Percentiles rank a stretch among this genome's conserved stretches.
These are phyloP conservation scores for Nettapus auritus DNA, from an alignment of 2,113 vertebrate genomes.

Conservation along the genomic window DNA sequence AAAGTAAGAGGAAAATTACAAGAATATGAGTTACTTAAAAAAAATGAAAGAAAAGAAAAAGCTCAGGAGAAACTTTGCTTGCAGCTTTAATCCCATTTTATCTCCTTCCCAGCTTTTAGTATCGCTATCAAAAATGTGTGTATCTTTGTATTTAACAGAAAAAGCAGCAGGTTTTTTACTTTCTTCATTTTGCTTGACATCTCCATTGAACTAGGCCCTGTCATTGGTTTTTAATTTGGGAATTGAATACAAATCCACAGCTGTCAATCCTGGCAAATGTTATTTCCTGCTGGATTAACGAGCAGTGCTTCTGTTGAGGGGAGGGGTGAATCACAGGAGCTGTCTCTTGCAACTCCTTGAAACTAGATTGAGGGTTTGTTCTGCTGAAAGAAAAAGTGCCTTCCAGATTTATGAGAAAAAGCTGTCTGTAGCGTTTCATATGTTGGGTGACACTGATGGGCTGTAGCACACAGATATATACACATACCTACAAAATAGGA, in stretches of 20 bases:
- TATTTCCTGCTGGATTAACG: conserved; percentile 77
- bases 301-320: conserved; percentile 59
- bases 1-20: neutral
- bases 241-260: conserved; percentile 77
- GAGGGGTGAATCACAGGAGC: conserved; percentile 50
- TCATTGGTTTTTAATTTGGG: conserved; percentile 71
- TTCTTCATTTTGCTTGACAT: conserved; percentile 63
- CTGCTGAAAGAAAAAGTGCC: conserved; percentile 45
- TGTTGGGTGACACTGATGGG: neutral
- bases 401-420: conserved; percentile 33
- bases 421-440: neutral
- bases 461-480: neutral
- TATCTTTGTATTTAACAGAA: conserved; percentile 52
- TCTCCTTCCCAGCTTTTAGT: conserved; percentile 16
- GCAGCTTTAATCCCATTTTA: conserved; percentile 37
- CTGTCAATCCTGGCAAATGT: conserved; percentile 80
- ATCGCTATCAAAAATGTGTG: conserved; percentile 25
- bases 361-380: conserved; percentile 45
- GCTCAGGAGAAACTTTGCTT: conserved; percentile 21
- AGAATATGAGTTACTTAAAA: neutral
- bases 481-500: neutral
- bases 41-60: neutral
- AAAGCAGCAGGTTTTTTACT: conserved; percentile 35
- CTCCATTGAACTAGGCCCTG: conserved; percentile 65
- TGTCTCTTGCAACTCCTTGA: conserved; percentile 60